Evolutionary conservation across 2,113 vertebrate species (phyloP).

Genomic region (Takifugu flavidus): DNA sequence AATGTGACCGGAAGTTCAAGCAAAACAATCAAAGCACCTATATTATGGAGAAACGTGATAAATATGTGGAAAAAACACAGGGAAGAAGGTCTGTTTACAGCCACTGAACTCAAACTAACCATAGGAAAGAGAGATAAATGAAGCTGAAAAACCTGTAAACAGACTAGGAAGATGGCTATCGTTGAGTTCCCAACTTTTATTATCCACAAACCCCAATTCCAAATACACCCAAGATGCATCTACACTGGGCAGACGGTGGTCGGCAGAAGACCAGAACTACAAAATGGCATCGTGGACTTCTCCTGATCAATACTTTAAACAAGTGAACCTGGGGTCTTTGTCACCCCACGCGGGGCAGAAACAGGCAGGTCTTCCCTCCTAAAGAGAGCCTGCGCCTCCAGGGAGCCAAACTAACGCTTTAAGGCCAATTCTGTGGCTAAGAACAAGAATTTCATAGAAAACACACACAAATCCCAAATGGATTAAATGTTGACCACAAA

Average conservation of each 20-base stretch:
- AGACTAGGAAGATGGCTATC: background rate
- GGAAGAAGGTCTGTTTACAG: too few relatives aligned
- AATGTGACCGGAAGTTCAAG: slow-evolving; percentile 8
- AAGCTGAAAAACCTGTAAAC: too few relatives aligned
- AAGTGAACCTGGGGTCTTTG: slow-evolving; percentile 63
- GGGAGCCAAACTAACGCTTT: slow-evolving; percentile 7
- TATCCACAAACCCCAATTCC: too few relatives aligned
- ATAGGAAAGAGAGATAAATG: too few relatives aligned
- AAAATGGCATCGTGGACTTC: slow-evolving; percentile 71
- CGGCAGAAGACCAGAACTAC: slow-evolving; percentile 39
- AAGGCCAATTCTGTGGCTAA: background rate
- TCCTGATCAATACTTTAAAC: slow-evolving; percentile 69
- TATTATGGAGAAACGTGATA: too few relatives aligned
- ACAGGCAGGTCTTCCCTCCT: slow-evolving; percentile 44
- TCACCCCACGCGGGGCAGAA: slow-evolving; percentile 57
- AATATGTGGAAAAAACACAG: too few relatives aligned
- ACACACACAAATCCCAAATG: background rate
- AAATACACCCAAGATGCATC: too few relatives aligned
- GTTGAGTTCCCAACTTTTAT: too few relatives aligned
- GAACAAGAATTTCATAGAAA: background rate
- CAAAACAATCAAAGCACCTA: background rate
- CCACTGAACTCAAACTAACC: too few relatives aligned
- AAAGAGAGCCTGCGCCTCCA: slow-evolving; percentile 33
- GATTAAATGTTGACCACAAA: background rate
- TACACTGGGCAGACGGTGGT: too few relatives aligned